Evolutionary conservation across 2,113 vertebrate genomes (phyloP).

Genomic region (Plotosus lineatus): DNA sequence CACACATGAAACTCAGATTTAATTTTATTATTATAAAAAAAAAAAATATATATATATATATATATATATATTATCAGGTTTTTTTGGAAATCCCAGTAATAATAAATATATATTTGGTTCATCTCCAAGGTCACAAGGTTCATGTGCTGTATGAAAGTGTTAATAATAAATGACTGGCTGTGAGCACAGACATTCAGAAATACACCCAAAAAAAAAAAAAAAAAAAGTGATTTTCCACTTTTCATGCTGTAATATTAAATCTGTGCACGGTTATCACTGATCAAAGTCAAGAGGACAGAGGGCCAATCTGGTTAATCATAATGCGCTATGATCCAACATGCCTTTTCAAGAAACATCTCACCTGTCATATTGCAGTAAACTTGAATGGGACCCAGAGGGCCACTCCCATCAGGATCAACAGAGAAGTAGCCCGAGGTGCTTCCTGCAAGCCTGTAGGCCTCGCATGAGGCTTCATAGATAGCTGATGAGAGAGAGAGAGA

Average conservation of each 20-base stretch:
- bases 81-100: too few species aligned
- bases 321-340: neutral
- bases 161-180: neutral
- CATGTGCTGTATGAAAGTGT: neutral
- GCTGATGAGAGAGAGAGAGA: constrained; percentile 70
- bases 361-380: constrained; percentile 97
- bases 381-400: constrained; percentile 81
- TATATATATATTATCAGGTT: too few species aligned
- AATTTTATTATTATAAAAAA: too few species aligned
- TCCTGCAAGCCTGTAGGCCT: constrained; percentile 88
- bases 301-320: constrained; percentile 1
- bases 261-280: constrained; percentile 3
- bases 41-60: too few species aligned
- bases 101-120: neutral
- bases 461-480: constrained; percentile 89
- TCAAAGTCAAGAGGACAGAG: neutral
- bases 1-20: too few species aligned
- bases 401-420: constrained; percentile 92
- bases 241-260: neutral
- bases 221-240: neutral
- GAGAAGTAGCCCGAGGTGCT: constrained; percentile 87
- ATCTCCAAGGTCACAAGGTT: neutral
- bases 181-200: neutral
- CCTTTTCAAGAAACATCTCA: constrained; percentile 61
- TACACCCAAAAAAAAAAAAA: neutral